Percentiles rank a stretch among this genome's conserved stretches.
These are phyloP conservation scores for Elanoides forficatus DNA, from an alignment of 2,113 vertebrate species.

Conservation along the genomic window DNA sequence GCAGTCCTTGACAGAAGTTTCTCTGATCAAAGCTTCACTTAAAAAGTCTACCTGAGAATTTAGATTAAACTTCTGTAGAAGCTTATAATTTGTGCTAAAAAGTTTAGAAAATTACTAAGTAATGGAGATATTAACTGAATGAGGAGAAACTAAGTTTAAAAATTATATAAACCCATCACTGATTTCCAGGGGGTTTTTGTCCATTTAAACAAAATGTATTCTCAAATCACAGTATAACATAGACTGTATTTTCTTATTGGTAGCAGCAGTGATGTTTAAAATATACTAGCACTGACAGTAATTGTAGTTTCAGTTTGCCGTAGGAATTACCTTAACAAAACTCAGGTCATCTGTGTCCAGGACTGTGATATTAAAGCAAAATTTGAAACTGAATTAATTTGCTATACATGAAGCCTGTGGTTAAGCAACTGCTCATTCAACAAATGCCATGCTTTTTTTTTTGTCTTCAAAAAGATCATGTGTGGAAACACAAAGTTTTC, in stretches of 20 bases:
- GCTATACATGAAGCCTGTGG: accelerated
- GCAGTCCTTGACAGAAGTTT: background rate
- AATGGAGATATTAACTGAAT: background rate
- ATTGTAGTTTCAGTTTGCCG: background rate
- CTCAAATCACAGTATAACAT: background rate
- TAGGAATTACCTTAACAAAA: background rate
- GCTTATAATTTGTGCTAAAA: background rate
- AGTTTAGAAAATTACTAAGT: background rate
- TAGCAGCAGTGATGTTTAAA: background rate
- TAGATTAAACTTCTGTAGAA: background rate
- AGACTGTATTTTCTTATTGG: background rate
- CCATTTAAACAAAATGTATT: background rate
- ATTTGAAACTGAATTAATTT: background rate
- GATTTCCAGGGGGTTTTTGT: accelerated
- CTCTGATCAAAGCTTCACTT: background rate
- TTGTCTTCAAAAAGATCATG: background rate
- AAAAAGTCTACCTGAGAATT: background rate
- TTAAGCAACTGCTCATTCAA: background rate
- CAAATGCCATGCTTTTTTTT: background rate
- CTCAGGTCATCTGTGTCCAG: background rate
- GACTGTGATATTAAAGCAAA: background rate
- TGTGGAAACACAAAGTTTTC: background rate
- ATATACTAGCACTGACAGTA: background rate
- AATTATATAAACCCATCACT: background rate
- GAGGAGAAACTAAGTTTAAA: background rate